These are phyloP conservation scores for Electrona antarctica DNA, from an alignment of 2,113 vertebrate genomes.

Conservation along the genomic window DNA sequence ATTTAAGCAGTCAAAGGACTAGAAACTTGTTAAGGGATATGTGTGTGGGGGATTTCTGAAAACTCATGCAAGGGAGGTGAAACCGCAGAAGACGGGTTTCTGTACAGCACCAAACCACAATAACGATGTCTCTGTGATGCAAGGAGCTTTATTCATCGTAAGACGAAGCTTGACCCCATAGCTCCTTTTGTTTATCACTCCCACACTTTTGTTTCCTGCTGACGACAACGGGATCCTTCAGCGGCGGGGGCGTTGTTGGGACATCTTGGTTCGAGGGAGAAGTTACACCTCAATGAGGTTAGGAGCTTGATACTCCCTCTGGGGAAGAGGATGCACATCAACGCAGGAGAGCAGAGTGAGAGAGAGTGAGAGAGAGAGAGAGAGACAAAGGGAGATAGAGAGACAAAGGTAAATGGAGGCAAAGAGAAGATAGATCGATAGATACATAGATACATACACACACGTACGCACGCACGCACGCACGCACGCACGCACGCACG, in stretches of 20 bases:
- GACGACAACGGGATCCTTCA: slow-evolving; percentile 23
- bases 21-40: no score
- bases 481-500: no score
- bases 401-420: slow-evolving; percentile 28
- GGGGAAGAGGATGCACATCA: slow-evolving; percentile 23
- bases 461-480: no score
- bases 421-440: background rate
- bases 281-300: slow-evolving; percentile 50
- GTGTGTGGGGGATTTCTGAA: no score
- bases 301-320: slow-evolving; percentile 55
- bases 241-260: background rate
- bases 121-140: background rate
- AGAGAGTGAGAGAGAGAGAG: no score
- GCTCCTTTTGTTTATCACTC: slow-evolving; percentile 32
- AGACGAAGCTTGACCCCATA: slow-evolving; percentile 15
- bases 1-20: no score
- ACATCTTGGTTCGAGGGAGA: slow-evolving; percentile 22
- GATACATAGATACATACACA: background rate
- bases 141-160: slow-evolving; percentile 15
- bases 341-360: slow-evolving; percentile 6
- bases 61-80: no score
- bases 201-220: slow-evolving; percentile 33
- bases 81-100: no score
- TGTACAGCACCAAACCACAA: no score
- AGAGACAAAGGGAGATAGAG: background rate